Evolutionary conservation across 2,113 vertebrate genomes (phyloP).

Genomic region (Geococcyx californianus): DNA sequence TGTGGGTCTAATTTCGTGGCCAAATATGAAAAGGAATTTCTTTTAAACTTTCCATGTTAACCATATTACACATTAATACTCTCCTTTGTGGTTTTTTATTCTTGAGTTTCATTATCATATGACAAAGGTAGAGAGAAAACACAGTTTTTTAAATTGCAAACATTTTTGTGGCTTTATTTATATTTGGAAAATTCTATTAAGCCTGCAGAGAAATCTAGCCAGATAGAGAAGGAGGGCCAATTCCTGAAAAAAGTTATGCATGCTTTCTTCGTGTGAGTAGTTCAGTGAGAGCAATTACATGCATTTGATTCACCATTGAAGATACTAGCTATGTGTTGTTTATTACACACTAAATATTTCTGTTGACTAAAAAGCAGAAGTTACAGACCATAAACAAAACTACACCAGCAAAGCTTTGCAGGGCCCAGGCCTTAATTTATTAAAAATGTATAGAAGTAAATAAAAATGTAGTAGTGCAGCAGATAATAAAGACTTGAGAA

Average conservation of each 20-base stretch:
- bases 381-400: background rate
- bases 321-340: background rate
- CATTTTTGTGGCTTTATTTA: conserved; percentile 21
- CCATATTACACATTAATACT: background rate
- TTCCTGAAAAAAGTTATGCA: background rate
- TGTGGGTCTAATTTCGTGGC: background rate
- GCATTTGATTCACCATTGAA: background rate
- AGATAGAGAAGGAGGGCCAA: background rate
- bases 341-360: background rate
- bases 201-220: background rate
- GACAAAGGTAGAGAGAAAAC: conserved; percentile 4
- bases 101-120: conserved; percentile 6
- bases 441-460: background rate
- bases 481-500: background rate
- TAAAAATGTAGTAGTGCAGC: background rate
- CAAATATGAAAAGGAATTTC: background rate
- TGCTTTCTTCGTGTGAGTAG: background rate
- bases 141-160: background rate
- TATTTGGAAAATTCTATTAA: background rate
- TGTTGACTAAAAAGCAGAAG: background rate
- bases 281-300: background rate
- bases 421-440: background rate
- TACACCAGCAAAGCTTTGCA: background rate
- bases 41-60: conserved; percentile 2
- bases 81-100: conserved; percentile 12